These are phyloP conservation scores for Ochotona princeps DNA, from an alignment of 2,113 vertebrate species.

Conservation along the genomic window DNA sequence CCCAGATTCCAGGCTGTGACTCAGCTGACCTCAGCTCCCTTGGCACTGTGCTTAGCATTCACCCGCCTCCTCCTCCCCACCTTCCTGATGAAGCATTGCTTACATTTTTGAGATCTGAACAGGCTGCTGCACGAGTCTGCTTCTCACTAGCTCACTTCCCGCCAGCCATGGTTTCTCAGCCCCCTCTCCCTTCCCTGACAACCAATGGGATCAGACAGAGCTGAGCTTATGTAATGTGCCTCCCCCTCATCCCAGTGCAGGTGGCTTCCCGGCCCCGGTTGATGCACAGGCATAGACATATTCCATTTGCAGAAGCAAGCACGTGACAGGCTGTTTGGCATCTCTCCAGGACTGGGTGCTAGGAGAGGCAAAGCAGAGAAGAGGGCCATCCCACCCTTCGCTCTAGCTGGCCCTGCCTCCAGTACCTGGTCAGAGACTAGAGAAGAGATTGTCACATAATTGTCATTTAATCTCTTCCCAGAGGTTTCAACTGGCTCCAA, in stretches of 20 bases:
- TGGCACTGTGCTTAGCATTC: too few species aligned
- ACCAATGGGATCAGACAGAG: conserved; percentile 20
- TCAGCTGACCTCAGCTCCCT: neutral
- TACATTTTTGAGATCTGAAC: neutral
- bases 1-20: neutral
- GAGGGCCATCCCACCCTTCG: neutral
- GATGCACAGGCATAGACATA: neutral
- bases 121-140: neutral
- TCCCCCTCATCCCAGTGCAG: neutral
- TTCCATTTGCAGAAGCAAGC: neutral
- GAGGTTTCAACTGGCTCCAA: conserved; percentile 69
- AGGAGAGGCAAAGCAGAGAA: too few species aligned
- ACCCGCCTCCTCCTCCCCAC: neutral
- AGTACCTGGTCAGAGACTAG: conserved; percentile 35
- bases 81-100: neutral
- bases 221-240: neutral
- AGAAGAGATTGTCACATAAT: conserved; percentile 57
- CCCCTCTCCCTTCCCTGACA: conserved; percentile 1
- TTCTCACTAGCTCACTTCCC: neutral
- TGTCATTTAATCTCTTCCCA: conserved; percentile 65
- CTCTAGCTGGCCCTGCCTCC: neutral
- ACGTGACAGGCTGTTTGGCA: neutral
- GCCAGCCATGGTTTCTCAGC: neutral
- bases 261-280: neutral
- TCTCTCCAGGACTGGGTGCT: neutral